phyloP scores from a whole-genome alignment of 2,888 invertebrate species.

The Halictus quadricinctus region DNA sequence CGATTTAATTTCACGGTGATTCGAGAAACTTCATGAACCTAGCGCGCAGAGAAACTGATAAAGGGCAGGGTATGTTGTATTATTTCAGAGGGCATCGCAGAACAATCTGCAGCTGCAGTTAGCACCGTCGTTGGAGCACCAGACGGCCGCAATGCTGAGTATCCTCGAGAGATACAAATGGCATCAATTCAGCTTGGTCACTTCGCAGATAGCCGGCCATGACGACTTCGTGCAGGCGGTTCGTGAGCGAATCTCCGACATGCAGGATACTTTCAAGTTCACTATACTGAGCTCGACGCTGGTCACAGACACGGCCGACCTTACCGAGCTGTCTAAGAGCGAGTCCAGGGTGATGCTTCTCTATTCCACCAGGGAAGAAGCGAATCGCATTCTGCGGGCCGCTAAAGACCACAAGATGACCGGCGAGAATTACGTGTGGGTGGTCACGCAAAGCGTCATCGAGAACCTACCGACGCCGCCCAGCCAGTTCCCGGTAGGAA shows the following conservation, averaged over 20 bases:
- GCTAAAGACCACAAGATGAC: conserved; percentile 91
- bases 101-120: conserved; percentile 95
- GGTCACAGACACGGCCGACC: conserved; percentile 89
- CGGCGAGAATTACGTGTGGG: conserved; percentile 97
- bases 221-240: conserved; percentile 98
- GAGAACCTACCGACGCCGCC: conserved; percentile 90
- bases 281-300: conserved; percentile 94
- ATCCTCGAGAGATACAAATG: conserved; percentile 97
- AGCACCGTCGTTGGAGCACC: conserved; percentile 98
- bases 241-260: conserved; percentile 92
- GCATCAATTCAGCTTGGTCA: conserved; percentile 97
- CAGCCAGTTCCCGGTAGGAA: conserved; percentile 93
- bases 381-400: conserved; percentile 90
- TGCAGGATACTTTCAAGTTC: conserved; percentile 91
- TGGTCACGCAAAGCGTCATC: conserved; percentile 96
- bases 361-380: conserved; percentile 95
- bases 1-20: no score
- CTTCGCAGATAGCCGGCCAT: conserved; percentile 96
- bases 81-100: conserved; percentile 88
- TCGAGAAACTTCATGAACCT: not conserved
- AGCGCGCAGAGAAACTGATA: not conserved
- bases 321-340: conserved; percentile 92
- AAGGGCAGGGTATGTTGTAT: not conserved
- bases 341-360: conserved; percentile 96
- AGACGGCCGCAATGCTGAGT: conserved; percentile 97